Percentiles rank a stretch among this genome's conserved stretches.
Conservation (phyloP, 2,888 invertebrate species). For the Gonocerus acuteangulatus region DNA sequence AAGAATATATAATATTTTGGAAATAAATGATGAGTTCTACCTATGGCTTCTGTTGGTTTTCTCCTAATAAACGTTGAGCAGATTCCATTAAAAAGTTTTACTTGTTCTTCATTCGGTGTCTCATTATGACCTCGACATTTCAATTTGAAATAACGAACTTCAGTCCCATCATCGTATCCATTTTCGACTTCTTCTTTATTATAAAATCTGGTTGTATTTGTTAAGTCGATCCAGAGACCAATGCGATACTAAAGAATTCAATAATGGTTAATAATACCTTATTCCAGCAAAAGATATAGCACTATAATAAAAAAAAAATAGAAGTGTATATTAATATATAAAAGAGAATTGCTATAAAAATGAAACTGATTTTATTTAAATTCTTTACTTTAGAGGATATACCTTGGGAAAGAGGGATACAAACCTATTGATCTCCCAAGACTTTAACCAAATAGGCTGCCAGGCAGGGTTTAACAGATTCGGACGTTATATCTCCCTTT, state of each 20-base stretch:
- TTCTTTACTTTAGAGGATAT: too few relatives aligned
- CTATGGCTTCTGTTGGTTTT: slow-evolving; percentile 69
- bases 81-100: slow-evolving; percentile 69
- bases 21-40: slow-evolving; percentile 42
- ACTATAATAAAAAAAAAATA: too few relatives aligned
- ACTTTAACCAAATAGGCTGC: too few relatives aligned
- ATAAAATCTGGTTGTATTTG: slow-evolving; percentile 91
- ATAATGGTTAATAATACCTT: too few relatives aligned
- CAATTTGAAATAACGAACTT: slow-evolving; percentile 78
- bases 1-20: neutral
- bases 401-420: too few relatives aligned
- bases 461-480: too few relatives aligned
- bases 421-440: too few relatives aligned
- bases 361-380: too few relatives aligned
- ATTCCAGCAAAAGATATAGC: too few relatives aligned
- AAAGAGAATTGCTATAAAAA: too few relatives aligned
- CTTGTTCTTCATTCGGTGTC: slow-evolving; percentile 80
- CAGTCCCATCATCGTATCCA: slow-evolving; percentile 51
- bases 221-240: slow-evolving; percentile 93
- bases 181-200: slow-evolving; percentile 59
- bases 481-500: too few relatives aligned
- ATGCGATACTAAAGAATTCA: slow-evolving; percentile 66
- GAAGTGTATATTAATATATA: too few relatives aligned
- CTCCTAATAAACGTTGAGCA: slow-evolving; percentile 71
- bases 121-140: slow-evolving; percentile 88